These are phyloP conservation scores for Orthonevra nobilis DNA, from an alignment of 2,888 invertebrate species.

Conservation along the genomic window DNA sequence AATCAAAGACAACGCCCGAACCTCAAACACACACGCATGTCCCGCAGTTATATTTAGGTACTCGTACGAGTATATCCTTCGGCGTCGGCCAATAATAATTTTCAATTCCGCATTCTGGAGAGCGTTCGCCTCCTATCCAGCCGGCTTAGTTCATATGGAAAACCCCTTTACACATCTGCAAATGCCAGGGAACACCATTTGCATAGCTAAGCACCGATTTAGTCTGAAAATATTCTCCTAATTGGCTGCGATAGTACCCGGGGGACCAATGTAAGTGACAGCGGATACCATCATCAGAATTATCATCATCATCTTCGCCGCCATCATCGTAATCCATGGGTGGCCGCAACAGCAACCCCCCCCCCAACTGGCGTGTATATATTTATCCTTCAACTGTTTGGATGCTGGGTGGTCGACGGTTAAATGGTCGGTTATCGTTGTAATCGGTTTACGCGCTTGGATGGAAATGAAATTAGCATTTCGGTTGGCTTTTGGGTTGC, in stretches of 20 bases:
- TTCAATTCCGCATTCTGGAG: slow-evolving; percentile 53
- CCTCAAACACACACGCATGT: slow-evolving; percentile 17
- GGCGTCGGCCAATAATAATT: slow-evolving; percentile 57
- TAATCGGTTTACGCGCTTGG: slow-evolving; percentile 79
- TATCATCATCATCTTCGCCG: slow-evolving; percentile 56
- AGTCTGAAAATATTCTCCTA: slow-evolving; percentile 76
- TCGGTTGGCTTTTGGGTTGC: slow-evolving; percentile 28
- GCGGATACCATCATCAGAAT: slow-evolving; percentile 61
- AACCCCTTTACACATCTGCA: slow-evolving; percentile 52
- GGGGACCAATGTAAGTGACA: slow-evolving; percentile 76
- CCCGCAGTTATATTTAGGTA: slow-evolving; percentile 39
- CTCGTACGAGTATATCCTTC: slow-evolving; percentile 46
- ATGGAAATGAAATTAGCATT: slow-evolving; percentile 75
- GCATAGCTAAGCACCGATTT: slow-evolving; percentile 76
- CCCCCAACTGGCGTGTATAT: slow-evolving; percentile 32
- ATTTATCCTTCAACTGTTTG: slow-evolving; percentile 39
- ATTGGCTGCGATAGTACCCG: slow-evolving; percentile 80
- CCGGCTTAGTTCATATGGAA: slow-evolving; percentile 48
- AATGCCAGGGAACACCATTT: slow-evolving; percentile 74
- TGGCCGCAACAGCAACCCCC: slow-evolving; percentile 14
- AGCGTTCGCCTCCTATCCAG: slow-evolving; percentile 7
- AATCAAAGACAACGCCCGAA: slow-evolving; percentile 42
- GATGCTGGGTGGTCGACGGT: slow-evolving; percentile 29
- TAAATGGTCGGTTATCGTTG: slow-evolving; percentile 66
- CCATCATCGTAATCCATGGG: slow-evolving; percentile 51